These are phyloP conservation scores for Drosophila biarmipes DNA, from an alignment of 1,140 invertebrate species.

Conservation along the genomic window DNA sequence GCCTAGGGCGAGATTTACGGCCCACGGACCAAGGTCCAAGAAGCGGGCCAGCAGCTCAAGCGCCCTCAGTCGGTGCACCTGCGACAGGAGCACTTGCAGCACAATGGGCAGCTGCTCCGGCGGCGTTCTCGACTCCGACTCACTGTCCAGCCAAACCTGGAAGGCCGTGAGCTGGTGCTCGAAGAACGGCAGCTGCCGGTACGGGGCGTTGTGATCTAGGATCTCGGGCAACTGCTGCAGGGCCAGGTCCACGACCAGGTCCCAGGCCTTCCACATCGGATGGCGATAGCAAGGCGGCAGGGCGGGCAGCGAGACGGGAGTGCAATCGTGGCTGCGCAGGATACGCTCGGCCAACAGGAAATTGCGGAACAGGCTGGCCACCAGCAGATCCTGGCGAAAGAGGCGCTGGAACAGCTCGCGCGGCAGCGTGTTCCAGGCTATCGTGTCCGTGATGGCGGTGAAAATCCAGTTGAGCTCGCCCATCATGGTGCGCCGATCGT, in stretches of 20 bases:
- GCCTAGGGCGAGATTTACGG: slow-evolving; percentile 97
- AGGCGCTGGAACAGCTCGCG: slow-evolving; percentile 97
- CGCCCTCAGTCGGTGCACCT: slow-evolving; percentile 97
- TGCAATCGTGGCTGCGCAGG: slow-evolving; percentile 98
- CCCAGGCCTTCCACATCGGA: slow-evolving; percentile 98
- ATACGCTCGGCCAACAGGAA: slow-evolving; percentile 98
- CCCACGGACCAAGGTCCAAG: slow-evolving; percentile 98
- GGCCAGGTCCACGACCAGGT: slow-evolving; percentile 97
- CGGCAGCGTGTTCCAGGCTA: slow-evolving; percentile 98
- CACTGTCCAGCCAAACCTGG: slow-evolving; percentile 96
- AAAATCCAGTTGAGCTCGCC: slow-evolving; percentile 99
- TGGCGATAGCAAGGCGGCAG: slow-evolving; percentile 96
- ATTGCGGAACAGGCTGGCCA: slow-evolving; percentile 98
- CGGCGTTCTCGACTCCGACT: slow-evolving; percentile 89
- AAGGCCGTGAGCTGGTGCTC: slow-evolving; percentile 99
- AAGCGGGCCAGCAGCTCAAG: slow-evolving; percentile 97
- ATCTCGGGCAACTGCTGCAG: slow-evolving; percentile 94
- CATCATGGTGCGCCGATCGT: slow-evolving; percentile 97
- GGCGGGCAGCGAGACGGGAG: slow-evolving; percentile 95
- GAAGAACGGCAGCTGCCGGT: slow-evolving; percentile 96
- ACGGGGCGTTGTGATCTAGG: slow-evolving; percentile 87
- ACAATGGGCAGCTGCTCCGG: slow-evolving; percentile 99
- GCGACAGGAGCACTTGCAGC: slow-evolving; percentile 97
- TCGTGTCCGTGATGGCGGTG: slow-evolving; percentile 99
- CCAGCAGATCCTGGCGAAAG: slow-evolving; percentile 98